Percentiles rank a stretch among this genome's conserved stretches.
phyloP scores from a whole-genome alignment of 1,140 invertebrate genomes.

The Rhizoglyphus robini region DNA sequence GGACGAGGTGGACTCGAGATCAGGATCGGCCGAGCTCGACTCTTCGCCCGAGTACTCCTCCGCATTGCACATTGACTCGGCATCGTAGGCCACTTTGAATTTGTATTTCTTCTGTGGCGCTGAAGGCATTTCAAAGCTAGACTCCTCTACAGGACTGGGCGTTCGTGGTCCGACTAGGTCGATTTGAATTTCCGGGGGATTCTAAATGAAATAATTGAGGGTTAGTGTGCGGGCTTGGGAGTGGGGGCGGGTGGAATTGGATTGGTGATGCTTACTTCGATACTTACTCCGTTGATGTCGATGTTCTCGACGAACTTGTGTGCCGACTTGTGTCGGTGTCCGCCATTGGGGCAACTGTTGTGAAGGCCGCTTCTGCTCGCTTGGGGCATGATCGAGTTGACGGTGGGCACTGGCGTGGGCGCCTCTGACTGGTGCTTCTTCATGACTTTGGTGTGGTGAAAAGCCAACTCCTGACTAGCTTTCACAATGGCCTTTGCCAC shows the following conservation, averaged over 20 bases:
- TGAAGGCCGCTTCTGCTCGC: not conserved
- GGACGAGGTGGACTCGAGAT: not conserved
- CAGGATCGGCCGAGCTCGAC: not conserved
- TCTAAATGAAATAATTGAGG: no score
- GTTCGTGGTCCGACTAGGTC: conserved; percentile 5
- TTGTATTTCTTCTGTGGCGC: not conserved
- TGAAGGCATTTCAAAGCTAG: not conserved
- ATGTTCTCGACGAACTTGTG: not conserved
- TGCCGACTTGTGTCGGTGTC: not conserved
- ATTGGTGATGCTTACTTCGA: not conserved
- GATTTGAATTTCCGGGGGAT: conserved; percentile 2
- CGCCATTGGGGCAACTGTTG: not conserved
- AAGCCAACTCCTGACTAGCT: conserved; percentile 13
- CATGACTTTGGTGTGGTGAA: no score
- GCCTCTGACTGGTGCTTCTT: no score
- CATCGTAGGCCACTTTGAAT: conserved; percentile 1
- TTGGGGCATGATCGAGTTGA: not conserved
- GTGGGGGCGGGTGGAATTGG: no score
- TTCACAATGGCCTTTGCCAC: conserved; percentile 11
- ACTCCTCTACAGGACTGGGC: conserved; percentile 11
- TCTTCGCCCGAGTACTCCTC: not conserved
- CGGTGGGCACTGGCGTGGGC: no score
- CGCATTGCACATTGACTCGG: conserved; percentile 1
- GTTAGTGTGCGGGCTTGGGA: no score
- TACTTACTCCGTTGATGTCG: not conserved